Conservation (phyloP, 2,113 vertebrate genomes). For the Columba livia region DNA sequence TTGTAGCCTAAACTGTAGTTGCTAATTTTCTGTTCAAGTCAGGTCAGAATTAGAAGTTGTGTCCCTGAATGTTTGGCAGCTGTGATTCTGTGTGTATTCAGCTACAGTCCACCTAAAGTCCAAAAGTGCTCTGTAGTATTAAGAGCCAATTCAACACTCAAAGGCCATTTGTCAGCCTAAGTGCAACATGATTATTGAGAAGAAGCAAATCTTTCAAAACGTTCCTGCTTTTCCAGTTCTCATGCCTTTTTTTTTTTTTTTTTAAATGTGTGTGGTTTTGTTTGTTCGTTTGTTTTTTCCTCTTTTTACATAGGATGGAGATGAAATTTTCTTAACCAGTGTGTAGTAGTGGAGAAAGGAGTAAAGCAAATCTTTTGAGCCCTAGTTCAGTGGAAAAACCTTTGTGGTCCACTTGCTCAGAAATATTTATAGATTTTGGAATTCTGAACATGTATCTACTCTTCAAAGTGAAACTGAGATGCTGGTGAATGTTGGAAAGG, state of each 20-base stretch:
- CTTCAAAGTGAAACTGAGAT: not conserved
- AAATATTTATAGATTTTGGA: not conserved
- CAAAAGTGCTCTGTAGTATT: rapidly evolving
- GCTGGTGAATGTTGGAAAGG: not conserved
- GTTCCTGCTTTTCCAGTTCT: not conserved
- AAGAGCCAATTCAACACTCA: not conserved
- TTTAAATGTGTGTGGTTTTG: too few relatives aligned
- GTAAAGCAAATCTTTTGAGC: not conserved
- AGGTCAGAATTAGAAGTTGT: not conserved
- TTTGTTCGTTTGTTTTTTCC: not conserved
- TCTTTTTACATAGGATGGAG: not conserved
- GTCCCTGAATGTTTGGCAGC: not conserved
- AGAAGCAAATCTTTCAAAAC: not conserved
- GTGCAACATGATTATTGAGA: not conserved
- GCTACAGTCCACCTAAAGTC: rapidly evolving
- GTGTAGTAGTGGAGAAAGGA: not conserved
- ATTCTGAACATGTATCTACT: not conserved
- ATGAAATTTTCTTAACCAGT: not conserved
- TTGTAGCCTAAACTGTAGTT: not conserved
- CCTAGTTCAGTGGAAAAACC: not conserved
- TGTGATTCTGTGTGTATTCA: not conserved
- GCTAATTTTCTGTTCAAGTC: not conserved
- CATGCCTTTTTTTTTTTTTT: not conserved
- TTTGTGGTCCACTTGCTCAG: not conserved
- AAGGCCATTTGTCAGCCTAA: not conserved